These are phyloP conservation scores for Leptothorax acervorum DNA, from an alignment of 2,888 invertebrate genomes.

Conservation along the genomic window DNA sequence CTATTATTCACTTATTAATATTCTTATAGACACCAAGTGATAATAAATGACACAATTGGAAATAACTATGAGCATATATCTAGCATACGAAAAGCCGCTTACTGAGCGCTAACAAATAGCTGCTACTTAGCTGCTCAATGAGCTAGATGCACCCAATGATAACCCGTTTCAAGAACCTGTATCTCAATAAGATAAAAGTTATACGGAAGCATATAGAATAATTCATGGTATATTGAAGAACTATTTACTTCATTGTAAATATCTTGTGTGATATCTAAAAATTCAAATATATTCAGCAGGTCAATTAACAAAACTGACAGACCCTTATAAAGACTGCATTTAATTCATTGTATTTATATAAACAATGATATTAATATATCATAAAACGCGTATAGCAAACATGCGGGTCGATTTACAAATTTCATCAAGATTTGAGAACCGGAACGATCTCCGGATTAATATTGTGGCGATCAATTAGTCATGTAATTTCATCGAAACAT, in stretches of 20 bases:
- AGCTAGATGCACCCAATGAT: no score
- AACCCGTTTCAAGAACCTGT: no score
- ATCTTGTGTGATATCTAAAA: not conserved
- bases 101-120: no score
- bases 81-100: no score
- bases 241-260: not conserved
- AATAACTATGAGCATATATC: no score
- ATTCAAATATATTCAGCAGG: not conserved
- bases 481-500: constrained; percentile 53
- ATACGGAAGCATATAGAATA: not conserved
- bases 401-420: constrained; percentile 16
- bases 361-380: constrained; percentile 70
- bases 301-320: constrained; percentile 7
- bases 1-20: no score
- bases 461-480: constrained; percentile 59
- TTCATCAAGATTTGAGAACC: not conserved
- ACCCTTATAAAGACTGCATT: constrained; percentile 10
- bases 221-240: not conserved
- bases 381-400: constrained; percentile 60
- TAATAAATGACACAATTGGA: no score
- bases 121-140: no score
- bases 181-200: not conserved
- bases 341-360: constrained; percentile 75
- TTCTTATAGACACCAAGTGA: no score
- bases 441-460: constrained; percentile 72